Evolutionary conservation across 2,888 invertebrate genomes (phyloP).

Genomic region (Epirrhoe tristata): DNA sequence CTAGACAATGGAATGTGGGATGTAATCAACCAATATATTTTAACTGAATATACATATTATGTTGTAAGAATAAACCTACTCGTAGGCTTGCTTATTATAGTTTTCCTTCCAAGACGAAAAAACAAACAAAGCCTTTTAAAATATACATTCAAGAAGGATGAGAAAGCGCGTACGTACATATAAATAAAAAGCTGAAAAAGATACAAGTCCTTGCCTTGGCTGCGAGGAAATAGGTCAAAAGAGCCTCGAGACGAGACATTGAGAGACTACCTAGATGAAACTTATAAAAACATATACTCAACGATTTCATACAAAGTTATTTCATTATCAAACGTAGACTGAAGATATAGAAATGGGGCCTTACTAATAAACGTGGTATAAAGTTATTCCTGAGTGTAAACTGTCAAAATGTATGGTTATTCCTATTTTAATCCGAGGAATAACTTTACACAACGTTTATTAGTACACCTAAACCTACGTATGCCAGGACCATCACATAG

Average conservation of each 20-base stretch:
- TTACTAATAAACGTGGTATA: no score
- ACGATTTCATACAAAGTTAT: no score
- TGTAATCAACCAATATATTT: background rate
- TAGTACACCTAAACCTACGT: background rate
- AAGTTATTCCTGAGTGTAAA: no score
- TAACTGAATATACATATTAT: background rate
- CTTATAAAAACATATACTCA: slow-evolving; percentile 24
- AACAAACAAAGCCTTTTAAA: slow-evolving; percentile 23
- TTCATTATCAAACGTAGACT: no score
- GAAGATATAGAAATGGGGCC: no score
- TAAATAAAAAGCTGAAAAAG: slow-evolving; percentile 53
- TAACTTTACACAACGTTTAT: no score
- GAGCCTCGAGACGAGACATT: slow-evolving; percentile 45
- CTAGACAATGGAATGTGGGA: background rate
- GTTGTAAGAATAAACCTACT: slow-evolving; percentile 2
- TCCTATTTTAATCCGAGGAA: no score
- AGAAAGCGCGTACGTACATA: slow-evolving; percentile 50
- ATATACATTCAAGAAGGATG: slow-evolving; percentile 35
- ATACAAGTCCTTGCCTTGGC: slow-evolving; percentile 52
- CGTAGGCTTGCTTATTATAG: background rate
- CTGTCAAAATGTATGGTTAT: no score
- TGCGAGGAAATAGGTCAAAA: slow-evolving; percentile 56
- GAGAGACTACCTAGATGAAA: slow-evolving; percentile 44
- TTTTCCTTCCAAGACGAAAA: slow-evolving; percentile 1
- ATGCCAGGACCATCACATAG: slow-evolving; percentile 2